These are phyloP conservation scores for Rhombomys opimus DNA, from an alignment of 2,113 vertebrate genomes.

Conservation along the genomic window DNA sequence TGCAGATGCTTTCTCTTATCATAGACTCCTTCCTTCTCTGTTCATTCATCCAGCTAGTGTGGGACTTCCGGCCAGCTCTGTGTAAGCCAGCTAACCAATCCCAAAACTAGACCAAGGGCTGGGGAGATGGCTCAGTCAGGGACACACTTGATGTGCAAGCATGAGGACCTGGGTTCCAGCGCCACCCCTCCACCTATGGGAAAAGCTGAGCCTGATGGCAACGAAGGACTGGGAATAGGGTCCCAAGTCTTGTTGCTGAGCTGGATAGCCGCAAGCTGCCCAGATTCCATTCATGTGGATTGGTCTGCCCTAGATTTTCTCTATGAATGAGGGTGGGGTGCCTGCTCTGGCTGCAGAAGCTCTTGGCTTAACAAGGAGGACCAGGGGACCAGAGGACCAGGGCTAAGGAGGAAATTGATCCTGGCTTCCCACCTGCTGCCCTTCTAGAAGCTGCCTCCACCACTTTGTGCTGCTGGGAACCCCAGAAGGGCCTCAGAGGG, in stretches of 20 bases:
- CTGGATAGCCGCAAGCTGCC: not conserved
- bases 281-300: not conserved
- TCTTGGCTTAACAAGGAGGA: not conserved
- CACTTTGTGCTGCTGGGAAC: fast-evolving
- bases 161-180: too few relatives aligned
- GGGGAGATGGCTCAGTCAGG: not conserved
- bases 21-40: not conserved
- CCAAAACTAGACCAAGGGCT: not conserved
- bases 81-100: not conserved
- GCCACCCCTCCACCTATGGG: not conserved
- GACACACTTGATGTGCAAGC: not conserved
- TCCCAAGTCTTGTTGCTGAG: not conserved
- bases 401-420: too few relatives aligned
- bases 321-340: not conserved
- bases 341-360: not conserved
- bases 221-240: not conserved
- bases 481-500: not conserved
- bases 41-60: not conserved
- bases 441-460: too few relatives aligned
- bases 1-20: fast-evolving
- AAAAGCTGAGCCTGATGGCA: not conserved
- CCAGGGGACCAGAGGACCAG: not conserved
- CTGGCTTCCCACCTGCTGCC: fast-evolving
- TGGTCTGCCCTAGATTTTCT: not conserved
- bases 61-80: not conserved